Base-by-base conservation (phyloP, 2,113 vertebrate genomes). In the Pseudopodoces humilis region DNA sequence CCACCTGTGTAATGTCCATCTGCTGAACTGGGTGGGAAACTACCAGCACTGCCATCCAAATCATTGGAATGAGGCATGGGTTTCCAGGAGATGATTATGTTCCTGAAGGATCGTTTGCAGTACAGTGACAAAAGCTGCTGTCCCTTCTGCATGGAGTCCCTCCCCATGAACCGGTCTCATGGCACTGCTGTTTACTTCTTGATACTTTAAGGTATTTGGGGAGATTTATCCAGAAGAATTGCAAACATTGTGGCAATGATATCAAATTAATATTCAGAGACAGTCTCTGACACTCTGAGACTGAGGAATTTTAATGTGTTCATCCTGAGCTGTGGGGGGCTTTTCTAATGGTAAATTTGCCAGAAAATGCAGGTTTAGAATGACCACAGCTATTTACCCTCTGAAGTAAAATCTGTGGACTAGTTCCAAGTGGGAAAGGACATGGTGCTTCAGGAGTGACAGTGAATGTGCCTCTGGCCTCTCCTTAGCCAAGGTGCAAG, bases 311-410 rank as follows among this genome's bases (percentile, higher is more conserved):
- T 55, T 52, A 71, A 33, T 55, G 39, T 30, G n/a, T 30, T 84
- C 47, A 7, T 35, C 60, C 68, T 56, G 62, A 84, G 56, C 64
- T 64, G 21, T 0, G 0, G 10, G 13, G 13, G 46, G 58, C 22
- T 56, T 94, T 87, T 65, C 52, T 56, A 7, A 31, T 13, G 22
- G 33, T 31, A 44, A 56, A 78, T 84, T 82, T 87, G 43, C 56
- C 89, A 62, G 63, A 71, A 84, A 91, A 25, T 12, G 47, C 47
- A 11, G 23, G 18, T 94, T 86, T 82, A 59, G 77, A 89, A n/a
- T 70, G 78, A 50, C 35, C 12, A 15, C 27, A 52, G 44, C 27
- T 50, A 5, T 75, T 89, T 75, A 23, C 52, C 30, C 27, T 24
- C 43, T 53, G 35, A 69, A 88, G 28, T 65, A 50, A 74, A 67